Conservation (phyloP, 2,113 vertebrate genomes). For the Chascanopsetta lugubris region DNA sequence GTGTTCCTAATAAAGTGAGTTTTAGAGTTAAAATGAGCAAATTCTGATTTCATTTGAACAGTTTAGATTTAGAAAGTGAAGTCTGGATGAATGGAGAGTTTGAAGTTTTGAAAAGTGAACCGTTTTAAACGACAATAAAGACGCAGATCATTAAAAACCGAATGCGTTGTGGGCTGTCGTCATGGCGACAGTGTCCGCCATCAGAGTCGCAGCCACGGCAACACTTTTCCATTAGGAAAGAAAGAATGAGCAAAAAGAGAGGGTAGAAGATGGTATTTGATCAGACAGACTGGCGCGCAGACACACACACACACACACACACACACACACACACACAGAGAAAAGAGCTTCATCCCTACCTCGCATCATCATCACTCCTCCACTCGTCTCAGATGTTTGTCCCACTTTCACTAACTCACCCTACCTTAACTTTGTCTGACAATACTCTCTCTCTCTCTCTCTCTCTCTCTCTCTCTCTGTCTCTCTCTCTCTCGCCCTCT, state of each 20-base stretch:
- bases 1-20: too few relatives aligned
- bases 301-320: constrained; percentile 16
- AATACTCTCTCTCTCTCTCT: constrained; percentile 24
- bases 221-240: not conserved
- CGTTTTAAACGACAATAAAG: not conserved
- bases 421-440: constrained; percentile 40
- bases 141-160: not conserved
- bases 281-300: constrained; percentile 17
- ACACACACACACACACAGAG: constrained; percentile 14
- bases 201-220: not conserved
- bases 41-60: too few relatives aligned
- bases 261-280: constrained; percentile 2
- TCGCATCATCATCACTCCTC: constrained; percentile 81
- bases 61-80: too few relatives aligned
- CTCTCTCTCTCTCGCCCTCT: constrained; percentile 23
- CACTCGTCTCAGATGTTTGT: constrained; percentile 67
- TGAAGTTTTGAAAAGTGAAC: too few relatives aligned
- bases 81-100: too few relatives aligned
- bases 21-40: too few relatives aligned
- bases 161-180: not conserved
- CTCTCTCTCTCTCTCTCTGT: not conserved
- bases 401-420: constrained; percentile 74
- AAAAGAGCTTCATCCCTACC: constrained; percentile 76
- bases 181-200: too few relatives aligned
- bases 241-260: not conserved